phyloP scores from a whole-genome alignment of 2,113 vertebrate genomes.

The Ageneiosus marmoratus region DNA sequence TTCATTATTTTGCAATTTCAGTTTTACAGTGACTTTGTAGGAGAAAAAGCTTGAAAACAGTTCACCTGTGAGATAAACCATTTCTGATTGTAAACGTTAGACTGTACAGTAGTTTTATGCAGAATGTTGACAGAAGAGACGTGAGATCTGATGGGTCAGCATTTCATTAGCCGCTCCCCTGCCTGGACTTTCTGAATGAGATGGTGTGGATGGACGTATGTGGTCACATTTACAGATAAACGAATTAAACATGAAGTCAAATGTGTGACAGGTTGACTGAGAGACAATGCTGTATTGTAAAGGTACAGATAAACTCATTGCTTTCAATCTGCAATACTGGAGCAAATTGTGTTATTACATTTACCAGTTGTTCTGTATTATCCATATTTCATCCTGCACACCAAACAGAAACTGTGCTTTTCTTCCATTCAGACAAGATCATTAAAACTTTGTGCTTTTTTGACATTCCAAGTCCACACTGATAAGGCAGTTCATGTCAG shows the following conservation, averaged over 20 bases:
- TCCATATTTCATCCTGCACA: background rate
- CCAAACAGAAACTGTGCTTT: conserved; percentile 24
- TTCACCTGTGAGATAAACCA: conserved; percentile 6
- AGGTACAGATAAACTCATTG: background rate
- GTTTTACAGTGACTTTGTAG: background rate
- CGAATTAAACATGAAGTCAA: conserved; percentile 21
- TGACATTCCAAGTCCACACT: conserved; percentile 4
- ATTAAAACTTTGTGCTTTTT: background rate
- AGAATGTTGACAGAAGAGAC: conserved; percentile 14
- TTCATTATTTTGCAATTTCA: conserved; percentile 11
- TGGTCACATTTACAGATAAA: conserved; percentile 11
- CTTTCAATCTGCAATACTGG: conserved; percentile 6
- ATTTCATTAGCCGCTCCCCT: background rate
- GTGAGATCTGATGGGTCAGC: background rate
- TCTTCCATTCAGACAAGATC: background rate
- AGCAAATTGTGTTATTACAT: background rate
- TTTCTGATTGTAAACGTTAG: conserved; percentile 26
- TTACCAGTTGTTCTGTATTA: background rate
- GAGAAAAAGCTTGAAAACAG: background rate
- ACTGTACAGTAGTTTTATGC: conserved; percentile 16
- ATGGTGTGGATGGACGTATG: background rate
- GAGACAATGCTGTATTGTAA: conserved; percentile 12
- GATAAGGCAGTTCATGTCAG: conserved; percentile 70
- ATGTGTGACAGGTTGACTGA: background rate
- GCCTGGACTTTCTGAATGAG: conserved; percentile 2